These are phyloP conservation scores for Oegoconia quadripuncta DNA, from an alignment of 2,888 invertebrate genomes.

Conservation along the genomic window DNA sequence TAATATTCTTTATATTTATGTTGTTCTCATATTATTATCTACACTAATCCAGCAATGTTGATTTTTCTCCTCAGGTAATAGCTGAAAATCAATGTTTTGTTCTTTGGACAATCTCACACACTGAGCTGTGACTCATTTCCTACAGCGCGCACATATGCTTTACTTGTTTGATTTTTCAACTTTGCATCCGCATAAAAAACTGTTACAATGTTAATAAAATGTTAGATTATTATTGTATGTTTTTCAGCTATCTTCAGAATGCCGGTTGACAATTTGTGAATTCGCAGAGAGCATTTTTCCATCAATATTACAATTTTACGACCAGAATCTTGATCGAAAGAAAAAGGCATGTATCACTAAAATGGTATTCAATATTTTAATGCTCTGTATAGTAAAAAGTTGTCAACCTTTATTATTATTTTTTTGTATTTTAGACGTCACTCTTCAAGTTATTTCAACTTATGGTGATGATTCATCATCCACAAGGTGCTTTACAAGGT, in stretches of 20 bases:
- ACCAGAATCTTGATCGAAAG: slow-evolving; percentile 58
- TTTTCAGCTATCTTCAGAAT: slow-evolving; percentile 71
- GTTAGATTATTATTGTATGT: too few relatives aligned
- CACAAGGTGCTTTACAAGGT: slow-evolving; percentile 40
- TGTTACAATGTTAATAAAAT: too few relatives aligned
- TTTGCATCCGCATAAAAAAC: too few relatives aligned
- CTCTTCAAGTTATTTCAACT: slow-evolving; percentile 54
- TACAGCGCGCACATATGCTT: too few relatives aligned
- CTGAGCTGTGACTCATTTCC: too few relatives aligned
- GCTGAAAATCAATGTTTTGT: too few relatives aligned
- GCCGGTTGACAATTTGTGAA: slow-evolving; percentile 68
- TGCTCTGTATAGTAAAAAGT: background rate
- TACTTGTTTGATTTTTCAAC: too few relatives aligned
- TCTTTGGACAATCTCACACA: too few relatives aligned
- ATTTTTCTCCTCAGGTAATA: too few relatives aligned
- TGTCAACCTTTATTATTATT: background rate
- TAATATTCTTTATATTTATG: too few relatives aligned
- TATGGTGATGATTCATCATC: slow-evolving; percentile 60
- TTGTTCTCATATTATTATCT: too few relatives aligned
- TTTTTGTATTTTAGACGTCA: slow-evolving; percentile 49
- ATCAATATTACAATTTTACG: slow-evolving; percentile 62
- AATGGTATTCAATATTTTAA: background rate
- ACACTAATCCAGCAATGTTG: too few relatives aligned
- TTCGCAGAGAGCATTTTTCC: slow-evolving; percentile 71
- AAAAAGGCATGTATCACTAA: slow-evolving; percentile 61